Percentiles rank a stretch among this genome's conserved stretches.
Evolutionary conservation across 2,888 invertebrate genomes (phyloP).

Genomic region (Resseliella maxima): DNA sequence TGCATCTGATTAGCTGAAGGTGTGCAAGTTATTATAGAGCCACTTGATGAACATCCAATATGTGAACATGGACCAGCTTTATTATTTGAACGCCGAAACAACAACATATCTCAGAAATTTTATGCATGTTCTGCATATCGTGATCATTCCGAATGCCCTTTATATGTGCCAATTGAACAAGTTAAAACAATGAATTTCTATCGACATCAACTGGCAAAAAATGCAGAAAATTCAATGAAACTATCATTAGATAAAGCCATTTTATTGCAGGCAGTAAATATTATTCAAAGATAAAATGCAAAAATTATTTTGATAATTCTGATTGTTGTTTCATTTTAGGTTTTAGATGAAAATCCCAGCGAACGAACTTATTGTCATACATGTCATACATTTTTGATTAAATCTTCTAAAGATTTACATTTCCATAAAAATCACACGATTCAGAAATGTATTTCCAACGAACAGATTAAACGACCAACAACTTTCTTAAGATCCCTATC

Average conservation of each 20-base stretch:
- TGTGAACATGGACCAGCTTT: conserved; percentile 84
- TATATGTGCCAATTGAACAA: conserved; percentile 68
- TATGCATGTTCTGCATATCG: conserved; percentile 88
- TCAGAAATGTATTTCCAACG: conserved; percentile 70
- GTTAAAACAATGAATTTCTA: conserved; percentile 63
- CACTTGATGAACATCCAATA: conserved; percentile 70
- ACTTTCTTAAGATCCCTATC: conserved; percentile 76
- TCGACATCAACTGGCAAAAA: not conserved
- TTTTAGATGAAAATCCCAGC: conserved; percentile 67
- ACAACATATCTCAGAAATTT: conserved; percentile 68
- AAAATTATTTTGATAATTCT: conserved; percentile 58
- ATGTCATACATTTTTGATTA: conserved; percentile 71
- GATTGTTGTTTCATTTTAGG: conserved; percentile 62
- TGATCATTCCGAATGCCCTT: conserved; percentile 80
- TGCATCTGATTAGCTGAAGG: not conserved
- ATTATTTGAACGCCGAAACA: conserved; percentile 71
- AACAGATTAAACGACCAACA: conserved; percentile 74
- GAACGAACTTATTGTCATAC: conserved; percentile 74
- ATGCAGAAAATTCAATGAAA: not conserved
- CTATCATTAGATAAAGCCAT: not conserved
- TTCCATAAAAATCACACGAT: conserved; percentile 72
- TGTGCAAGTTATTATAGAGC: not conserved
- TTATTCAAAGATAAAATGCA: not conserved
- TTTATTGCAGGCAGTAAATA: not conserved
- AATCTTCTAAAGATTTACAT: conserved; percentile 58